Percentiles rank a stretch among this genome's conserved stretches.
Conservation (phyloP, 2,113 vertebrate species). For the Arothron firmamentum region DNA sequence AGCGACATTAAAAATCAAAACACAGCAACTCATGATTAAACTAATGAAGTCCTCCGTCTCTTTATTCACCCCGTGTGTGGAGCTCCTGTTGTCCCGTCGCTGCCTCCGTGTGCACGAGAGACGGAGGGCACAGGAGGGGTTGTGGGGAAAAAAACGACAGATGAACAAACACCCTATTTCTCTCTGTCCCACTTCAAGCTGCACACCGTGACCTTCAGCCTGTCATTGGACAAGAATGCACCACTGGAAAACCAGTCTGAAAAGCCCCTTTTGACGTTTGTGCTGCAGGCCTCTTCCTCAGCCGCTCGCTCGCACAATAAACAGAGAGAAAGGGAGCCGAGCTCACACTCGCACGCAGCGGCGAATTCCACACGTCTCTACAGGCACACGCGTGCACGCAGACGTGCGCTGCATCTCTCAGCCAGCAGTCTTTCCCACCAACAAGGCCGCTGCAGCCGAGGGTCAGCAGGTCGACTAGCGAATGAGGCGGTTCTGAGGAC, state of each 20-base stretch:
- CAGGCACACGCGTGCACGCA: slow-evolving; percentile 8
- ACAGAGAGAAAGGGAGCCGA: slow-evolving; percentile 8
- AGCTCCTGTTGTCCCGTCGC: slow-evolving; percentile 36
- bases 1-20: no score
- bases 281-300: slow-evolving; percentile 49
- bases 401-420: neutral
- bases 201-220: slow-evolving; percentile 23
- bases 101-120: slow-evolving; percentile 37
- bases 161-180: slow-evolving; percentile 40
- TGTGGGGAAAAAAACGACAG: slow-evolving; percentile 2
- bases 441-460: neutral
- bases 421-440: neutral
- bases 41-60: neutral
- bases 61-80: slow-evolving; percentile 4
- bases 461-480: no score
- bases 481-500: slow-evolving; percentile 14
- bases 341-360: slow-evolving; percentile 35
- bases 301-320: slow-evolving; percentile 59
- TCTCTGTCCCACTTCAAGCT: slow-evolving; percentile 55
- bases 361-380: slow-evolving; percentile 31
- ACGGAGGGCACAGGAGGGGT: slow-evolving; percentile 30
- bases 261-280: slow-evolving; percentile 36
- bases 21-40: no score
- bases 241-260: slow-evolving; percentile 27
- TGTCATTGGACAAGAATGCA: slow-evolving; percentile 45